Evolutionary conservation across 2,113 vertebrate species (phyloP).

Genomic region (Coreoperca whiteheadi): DNA sequence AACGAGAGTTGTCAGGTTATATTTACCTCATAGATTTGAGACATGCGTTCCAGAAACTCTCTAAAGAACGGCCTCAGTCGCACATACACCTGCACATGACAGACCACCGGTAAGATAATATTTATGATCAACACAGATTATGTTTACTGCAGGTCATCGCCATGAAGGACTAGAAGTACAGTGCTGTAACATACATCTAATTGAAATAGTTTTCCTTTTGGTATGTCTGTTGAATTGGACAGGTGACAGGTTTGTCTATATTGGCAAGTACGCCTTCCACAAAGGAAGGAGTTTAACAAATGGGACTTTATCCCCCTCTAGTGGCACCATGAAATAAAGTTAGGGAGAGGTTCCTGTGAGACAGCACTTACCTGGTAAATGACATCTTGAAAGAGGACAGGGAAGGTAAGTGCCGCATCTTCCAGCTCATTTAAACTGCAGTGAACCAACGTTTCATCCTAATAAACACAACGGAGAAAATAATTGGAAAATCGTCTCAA

Average conservation of each 20-base stretch:
- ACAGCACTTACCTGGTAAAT: constrained; percentile 93
- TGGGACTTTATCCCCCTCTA: constrained; percentile 52
- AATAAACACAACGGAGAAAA: constrained; percentile 20
- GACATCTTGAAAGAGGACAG: constrained; percentile 99
- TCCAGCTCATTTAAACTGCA: constrained; percentile 99
- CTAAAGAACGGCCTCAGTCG: constrained; percentile 97
- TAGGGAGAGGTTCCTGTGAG: accelerated
- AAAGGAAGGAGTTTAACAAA: background rate
- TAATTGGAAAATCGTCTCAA: background rate
- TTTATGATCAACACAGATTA: background rate
- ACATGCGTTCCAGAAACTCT: constrained; percentile 99
- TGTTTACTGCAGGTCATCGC: background rate
- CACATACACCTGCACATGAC: constrained; percentile 91
- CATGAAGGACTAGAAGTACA: background rate
- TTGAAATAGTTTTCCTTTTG: background rate
- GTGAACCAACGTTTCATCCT: constrained; percentile 99
- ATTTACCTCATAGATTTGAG: constrained; percentile 98
- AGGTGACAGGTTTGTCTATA: background rate
- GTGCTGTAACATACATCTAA: background rate
- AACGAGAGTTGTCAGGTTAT: background rate
- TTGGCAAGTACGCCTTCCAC: background rate
- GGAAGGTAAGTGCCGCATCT: constrained; percentile 98
- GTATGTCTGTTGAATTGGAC: background rate
- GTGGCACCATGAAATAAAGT: constrained; percentile 26
- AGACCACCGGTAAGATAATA: constrained; percentile 1